Base-by-base conservation (phyloP, 2,797 vertebrate genomes). In the Australoheros facetus region DNA sequence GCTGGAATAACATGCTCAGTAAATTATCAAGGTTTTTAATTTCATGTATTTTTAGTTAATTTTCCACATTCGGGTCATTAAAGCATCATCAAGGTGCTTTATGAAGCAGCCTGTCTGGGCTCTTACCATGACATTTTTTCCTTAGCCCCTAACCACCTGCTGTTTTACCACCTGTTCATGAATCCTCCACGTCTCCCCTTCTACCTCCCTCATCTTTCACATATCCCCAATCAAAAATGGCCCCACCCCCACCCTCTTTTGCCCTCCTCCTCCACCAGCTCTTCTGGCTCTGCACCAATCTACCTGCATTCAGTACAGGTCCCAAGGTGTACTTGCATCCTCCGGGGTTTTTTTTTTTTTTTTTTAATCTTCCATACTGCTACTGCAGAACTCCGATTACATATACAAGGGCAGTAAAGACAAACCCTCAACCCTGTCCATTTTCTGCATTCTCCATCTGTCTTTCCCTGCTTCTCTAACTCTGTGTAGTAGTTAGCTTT, bases 141-240 rank as follows among this genome's bases (percentile, higher is more conserved):
- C 54, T 71, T 56, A 23, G 80, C 69, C 71, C 78, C 53, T 80
- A 79, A 71, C 85, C 90, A 87, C 94, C 94, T 93, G 93, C 94
- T 89, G 93, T 92, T 91, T 78, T 86, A 82, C 91, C 95, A 95
- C 95, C 95, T 95, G 94, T 91, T 94, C 82, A 85, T 85, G 80
- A 78, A 83, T 88, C 89, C 89, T 89, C 84, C 81, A 57, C 64
- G 10, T 85, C 83, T 89, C 83, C 80, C 77, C 78, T 70, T 55
- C 69, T 84, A 83, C 80, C 85, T 82, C 54, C 48, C 23, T 78
- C 74, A 79, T 79, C 75, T 34, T 53, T 83, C 73, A 62, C 60
- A 66, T 69, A 69, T 62, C 54, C 73, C 45, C 54, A 23, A 57
- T 54, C 62, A 19, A 26, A 64, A 13, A 14, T 69, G 62, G 42